These are phyloP conservation scores for Trachelus troglodyta DNA, from an alignment of 2,888 invertebrate species.

Conservation along the genomic window DNA sequence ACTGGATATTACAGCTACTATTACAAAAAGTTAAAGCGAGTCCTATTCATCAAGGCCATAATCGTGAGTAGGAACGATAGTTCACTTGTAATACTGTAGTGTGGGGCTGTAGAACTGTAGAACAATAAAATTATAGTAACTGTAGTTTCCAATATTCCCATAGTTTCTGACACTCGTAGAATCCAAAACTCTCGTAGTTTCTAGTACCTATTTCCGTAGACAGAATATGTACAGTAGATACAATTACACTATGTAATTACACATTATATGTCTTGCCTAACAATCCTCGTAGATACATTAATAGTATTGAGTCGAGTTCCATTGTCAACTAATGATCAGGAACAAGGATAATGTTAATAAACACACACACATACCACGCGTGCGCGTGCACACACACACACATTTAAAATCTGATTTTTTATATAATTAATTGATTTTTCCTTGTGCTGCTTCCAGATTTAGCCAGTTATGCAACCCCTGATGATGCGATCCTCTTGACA, in stretches of 20 bases:
- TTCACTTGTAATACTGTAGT: neutral
- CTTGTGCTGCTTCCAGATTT: conserved; percentile 59
- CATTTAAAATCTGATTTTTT: neutral
- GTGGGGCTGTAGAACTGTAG: neutral
- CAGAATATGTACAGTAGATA: neutral
- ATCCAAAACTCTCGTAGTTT: neutral
- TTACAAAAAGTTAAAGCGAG: conserved; percentile 54
- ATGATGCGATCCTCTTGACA: conserved; percentile 75
- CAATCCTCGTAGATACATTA: neutral
- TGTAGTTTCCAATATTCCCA: neutral
- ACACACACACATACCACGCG: neutral
- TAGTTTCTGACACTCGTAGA: neutral
- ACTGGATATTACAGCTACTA: conserved; percentile 57
- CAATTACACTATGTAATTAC: neutral
- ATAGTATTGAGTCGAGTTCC: neutral
- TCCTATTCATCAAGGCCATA: conserved; percentile 57
- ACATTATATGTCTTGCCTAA: neutral
- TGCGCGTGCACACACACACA: too few relatives aligned
- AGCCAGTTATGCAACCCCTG: conserved; percentile 73
- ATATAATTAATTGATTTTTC: neutral
- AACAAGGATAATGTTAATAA: neutral
- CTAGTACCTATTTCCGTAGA: neutral
- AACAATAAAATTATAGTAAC: neutral
- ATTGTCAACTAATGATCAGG: neutral
- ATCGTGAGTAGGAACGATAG: conserved; percentile 52